Evolutionary conservation across 1,140 invertebrate genomes (phyloP), one percentile per base, ranked within the genome.

Genomic region (Drosophila mojavensis): DNA sequence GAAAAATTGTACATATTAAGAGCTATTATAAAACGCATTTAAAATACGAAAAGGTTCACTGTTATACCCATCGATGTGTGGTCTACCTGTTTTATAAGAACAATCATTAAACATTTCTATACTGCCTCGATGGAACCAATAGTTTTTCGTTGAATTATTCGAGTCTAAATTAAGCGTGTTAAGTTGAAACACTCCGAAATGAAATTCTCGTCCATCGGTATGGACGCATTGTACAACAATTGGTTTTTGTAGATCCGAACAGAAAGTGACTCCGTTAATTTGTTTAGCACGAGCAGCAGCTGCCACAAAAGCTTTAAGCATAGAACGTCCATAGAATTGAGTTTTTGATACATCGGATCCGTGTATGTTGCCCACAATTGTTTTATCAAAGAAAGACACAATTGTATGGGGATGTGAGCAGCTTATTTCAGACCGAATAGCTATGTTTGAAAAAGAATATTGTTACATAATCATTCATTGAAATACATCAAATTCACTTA

Each of bases 131-230:
- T 92, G 93, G 94, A 96, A 98, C 94, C 96, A 97, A 75, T 96
- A 94, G 93, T 98, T 98, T 86, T 95, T 97, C 2, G 93, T 91
- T n/a, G 94, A 9, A 33, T 94, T 92, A 28, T 60, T 88, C 3
- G 93, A 93, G 88, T 95, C 93, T 4, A 97, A 75, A 92, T 96
- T 93, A 17, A 97, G 92, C 2, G 96, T 97, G 85, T 98, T 98
- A n/a, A 98, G 93, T 92, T 98, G 97, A 72, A 97, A 95, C 41
- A 97, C 94, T 9, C 95, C 95, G 92, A 98, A 98, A 85, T 97
- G 95, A 83, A 97, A 97, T 6, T 93, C 91, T 64, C 94, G 93
- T 13, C 96, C 95, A 89, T 97, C 95, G 1, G 95, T 95, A 54
- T 97, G 96, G 69, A 98, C 93, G 85, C 95, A 95, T 85, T 98